Base-by-base conservation (phyloP, 2,797 vertebrate species). In the Mus minutoides region DNA sequence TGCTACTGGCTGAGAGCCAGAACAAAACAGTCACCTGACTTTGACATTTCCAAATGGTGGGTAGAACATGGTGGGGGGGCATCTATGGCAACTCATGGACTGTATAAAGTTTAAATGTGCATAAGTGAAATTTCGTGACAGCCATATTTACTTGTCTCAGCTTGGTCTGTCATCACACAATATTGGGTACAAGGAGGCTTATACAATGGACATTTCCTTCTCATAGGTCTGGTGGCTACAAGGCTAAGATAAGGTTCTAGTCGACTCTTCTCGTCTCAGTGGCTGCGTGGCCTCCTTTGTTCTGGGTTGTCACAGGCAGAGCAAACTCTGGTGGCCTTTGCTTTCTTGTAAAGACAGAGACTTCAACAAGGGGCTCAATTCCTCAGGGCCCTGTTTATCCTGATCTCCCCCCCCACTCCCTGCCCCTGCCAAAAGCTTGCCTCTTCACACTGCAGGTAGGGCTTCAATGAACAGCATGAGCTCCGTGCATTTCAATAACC, bases 111-210 rank as follows among this genome's bases (percentile, higher is more conserved):
- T 78, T 52, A 37, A 19, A 60, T 64, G 34, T 37, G 78, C 4
- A 11, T 6, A 79, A 88, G 49, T 78, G 64, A 80, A 29, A 16
- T 17, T 54, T 73, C 56, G 1, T 4, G 69, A 88, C 1, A 71
- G 84, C 88, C 76, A 43, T 0, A 10, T 56, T 37, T 2, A 3
- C 8, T 67, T 24, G 21, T 3, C 37, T 76, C 16, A 37, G 82
- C 62, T 83, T 6, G 6, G 26, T 56, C 77, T 40, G 73, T 56
- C 2, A 0, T 13, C 9, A 64, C 2, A 3, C 54, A 62, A 77
- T 1, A 26, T 40, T 46, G n/a, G 40, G 37, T 46, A 22, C 0
- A 0, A 4, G 31, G 43, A 0, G 24, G 54, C 13, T 7, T 16
- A n/a, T 5, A 69, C 13, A 21, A 26, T 24, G 77, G 88, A 34